Evolutionary conservation across 1,140 invertebrate genomes (phyloP), one percentile per base, ranked within the genome.

Genomic region (Papilio aristodemus): DNA sequence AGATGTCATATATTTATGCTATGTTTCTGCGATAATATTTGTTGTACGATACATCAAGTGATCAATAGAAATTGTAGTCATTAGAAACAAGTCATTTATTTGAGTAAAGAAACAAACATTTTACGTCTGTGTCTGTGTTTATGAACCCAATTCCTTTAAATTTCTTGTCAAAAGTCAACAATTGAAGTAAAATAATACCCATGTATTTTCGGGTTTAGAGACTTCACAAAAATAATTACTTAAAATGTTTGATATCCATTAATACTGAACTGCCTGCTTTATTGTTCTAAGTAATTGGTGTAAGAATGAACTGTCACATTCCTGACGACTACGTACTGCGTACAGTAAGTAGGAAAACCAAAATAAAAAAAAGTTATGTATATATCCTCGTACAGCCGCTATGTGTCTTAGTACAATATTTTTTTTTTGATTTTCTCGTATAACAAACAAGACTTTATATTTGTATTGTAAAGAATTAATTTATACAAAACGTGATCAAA

Each of bases 401-500:
- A 19, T 46, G 7, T 46, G 4, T 4, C n/a, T 11, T 54, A 22
- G 8, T 10, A 54, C 13, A 11, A 11, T 13, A n/a, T 43, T 14
- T 14, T 17, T 43, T 43, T 43, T 14, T 6, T 14, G 14, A 5
- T 43, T 43, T 17, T 43, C 41, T 43, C n/a, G 14, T 43, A 17
- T 7, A 43, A 43, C 41, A 54, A 50, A 50, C 43, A 50, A 54
- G 46, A 54, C 46, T 54, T 3, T 3, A 32, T 32, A 54, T 54
- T 54, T 54, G 19, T 50, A 22, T 54, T 2, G 19, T 54, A 54
- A 17, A 13, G n/a, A 37, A 38, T 39, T 62, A 62, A 32, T 39
- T n/a, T 32, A 14, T 27, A 62, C 36, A 62, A 62, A 62, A n/a
- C 10, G 59, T 41, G 39, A 41, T 14, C 4, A 37, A 22, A 62